A percentile compares a stretch with the other conserved stretches of the same genome.
Conservation (phyloP, 2,113 vertebrate genomes). For the Rana temporaria region DNA sequence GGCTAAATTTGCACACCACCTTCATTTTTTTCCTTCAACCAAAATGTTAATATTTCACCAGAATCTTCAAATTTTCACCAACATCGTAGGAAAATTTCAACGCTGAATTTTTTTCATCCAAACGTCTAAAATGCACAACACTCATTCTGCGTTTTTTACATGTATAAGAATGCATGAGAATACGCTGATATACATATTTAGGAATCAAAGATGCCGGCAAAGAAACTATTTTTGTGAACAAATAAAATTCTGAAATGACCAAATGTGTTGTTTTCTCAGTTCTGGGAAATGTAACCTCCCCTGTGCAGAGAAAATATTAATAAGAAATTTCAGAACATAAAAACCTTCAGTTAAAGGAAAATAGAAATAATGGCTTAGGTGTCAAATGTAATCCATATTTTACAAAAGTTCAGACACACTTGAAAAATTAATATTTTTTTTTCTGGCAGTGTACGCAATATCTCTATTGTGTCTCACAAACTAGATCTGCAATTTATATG, state of each 20-base stretch:
- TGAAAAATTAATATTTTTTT: slow-evolving; percentile 21
- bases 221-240: background rate
- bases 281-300: background rate
- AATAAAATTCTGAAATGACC: background rate
- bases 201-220: background rate
- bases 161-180: no score
- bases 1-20: no score
- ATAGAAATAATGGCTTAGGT: slow-evolving; percentile 22
- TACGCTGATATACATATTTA: no score
- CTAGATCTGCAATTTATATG: slow-evolving; percentile 5
- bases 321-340: background rate
- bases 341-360: slow-evolving; percentile 18
- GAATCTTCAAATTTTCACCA: no score
- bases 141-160: no score
- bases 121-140: no score
- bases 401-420: slow-evolving; percentile 9
- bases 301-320: slow-evolving; percentile 3
- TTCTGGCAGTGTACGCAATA: background rate
- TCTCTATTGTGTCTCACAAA: slow-evolving; percentile 10
- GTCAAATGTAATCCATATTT: slow-evolving; percentile 39
- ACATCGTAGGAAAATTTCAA: no score
- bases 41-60: no score
- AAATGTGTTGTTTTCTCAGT: slow-evolving; percentile 11
- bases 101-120: no score
- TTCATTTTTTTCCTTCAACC: no score